These are phyloP conservation scores for Chaetogeoica ovagalla DNA, from an alignment of 2,888 invertebrate genomes.

Conservation along the genomic window DNA sequence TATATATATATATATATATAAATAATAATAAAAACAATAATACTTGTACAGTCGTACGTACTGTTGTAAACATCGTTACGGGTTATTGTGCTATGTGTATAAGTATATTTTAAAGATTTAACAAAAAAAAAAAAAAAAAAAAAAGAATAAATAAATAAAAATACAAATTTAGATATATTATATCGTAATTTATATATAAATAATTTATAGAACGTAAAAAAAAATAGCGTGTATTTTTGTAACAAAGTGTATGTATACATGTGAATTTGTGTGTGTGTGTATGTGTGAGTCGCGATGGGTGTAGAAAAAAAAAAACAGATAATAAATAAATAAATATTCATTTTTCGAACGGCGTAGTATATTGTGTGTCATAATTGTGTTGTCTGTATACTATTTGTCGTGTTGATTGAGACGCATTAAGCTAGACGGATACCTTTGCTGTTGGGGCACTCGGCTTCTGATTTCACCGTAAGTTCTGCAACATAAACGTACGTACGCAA, in stretches of 20 bases:
- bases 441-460: conserved; percentile 54
- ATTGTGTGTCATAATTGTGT: no score
- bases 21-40: background rate
- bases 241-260: no score
- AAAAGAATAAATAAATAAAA: no score
- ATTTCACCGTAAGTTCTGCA: conserved; percentile 54
- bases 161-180: no score
- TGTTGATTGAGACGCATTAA: conserved; percentile 40
- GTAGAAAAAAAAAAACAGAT: background rate
- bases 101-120: background rate
- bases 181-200: no score
- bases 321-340: no score
- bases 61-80: background rate
- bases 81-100: background rate
- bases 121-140: no score
- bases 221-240: background rate
- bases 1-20: no score
- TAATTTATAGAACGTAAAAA: background rate
- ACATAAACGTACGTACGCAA: conserved; percentile 7
- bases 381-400: no score
- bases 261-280: background rate
- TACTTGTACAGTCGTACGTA: background rate
- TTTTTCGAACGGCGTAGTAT: background rate
- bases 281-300: background rate
- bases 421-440: conserved; percentile 55